Base-by-base conservation (phyloP, 2,113 vertebrate species). In the Synodontis membranacea region DNA sequence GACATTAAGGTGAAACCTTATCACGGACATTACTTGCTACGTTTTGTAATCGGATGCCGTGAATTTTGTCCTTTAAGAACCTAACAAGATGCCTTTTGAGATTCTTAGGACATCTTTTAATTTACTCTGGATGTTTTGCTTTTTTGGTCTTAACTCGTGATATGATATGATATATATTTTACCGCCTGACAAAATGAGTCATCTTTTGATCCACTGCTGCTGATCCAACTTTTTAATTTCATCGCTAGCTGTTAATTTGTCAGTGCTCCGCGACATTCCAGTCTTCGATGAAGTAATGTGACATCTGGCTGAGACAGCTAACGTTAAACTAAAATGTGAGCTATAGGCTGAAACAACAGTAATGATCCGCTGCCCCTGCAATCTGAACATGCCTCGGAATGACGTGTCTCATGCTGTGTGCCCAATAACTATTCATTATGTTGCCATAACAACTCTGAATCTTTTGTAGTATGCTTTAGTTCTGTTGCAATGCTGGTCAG, bases 1-100 rank as follows among this genome's bases (percentile, higher is more conserved):
- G 98, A 99, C 93, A 99, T 99, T 93, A 99, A 99, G 97, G 98
- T 99, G 95, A 17, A 48, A 17, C 42, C 17, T 23, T 56, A 23
- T 39, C n/a, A 39, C 66, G 44, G 39, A 48, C 6, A 4, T n/a
- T 37, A 70, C 39, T 4, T 78, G 75, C 14, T 31, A 19, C 46
- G 4, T 78, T 78, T 78, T 50, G 19, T 75, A 25, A 46, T 28
- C 25, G 2, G 15, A 4, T 34, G 31, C 23, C 3, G 14, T 52
- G 14, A 8, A 50, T 44, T n/a, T 76, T 48, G 25, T 31, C 44
- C 15, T 76, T 10, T 50, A n/a, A 17, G 28, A 76, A 50, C 5
- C 25, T 10, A 62, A 56, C 58, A 10, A 54, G 60, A 76, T 72
- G 4, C 28, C 5, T 46, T 46, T 44, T 74, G 5, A 74, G 19